Evolutionary conservation across 30 jellyfish, hydroid and myxozoan species (phyloP).

Genomic region (Aurelia sp.): DNA sequence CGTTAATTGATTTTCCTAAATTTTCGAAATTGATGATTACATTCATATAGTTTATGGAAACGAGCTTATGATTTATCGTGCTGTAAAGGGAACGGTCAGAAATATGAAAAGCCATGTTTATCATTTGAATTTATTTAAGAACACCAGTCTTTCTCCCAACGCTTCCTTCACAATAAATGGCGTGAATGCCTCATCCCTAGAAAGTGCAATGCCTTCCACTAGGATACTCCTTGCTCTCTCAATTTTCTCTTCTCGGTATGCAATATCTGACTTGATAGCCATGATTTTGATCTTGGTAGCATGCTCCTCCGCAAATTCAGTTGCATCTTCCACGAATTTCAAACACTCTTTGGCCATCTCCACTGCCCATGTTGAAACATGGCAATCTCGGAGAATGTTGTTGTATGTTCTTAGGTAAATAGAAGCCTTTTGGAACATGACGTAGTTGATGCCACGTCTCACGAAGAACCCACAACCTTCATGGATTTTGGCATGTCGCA

Average conservation of each 20-base stretch:
- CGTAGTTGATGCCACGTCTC: conserved; percentile 8
- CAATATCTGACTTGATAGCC: conserved; percentile 8
- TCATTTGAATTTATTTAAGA: no score
- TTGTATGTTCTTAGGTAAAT: not conserved
- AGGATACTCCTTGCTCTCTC: no score
- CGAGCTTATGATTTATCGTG: no score
- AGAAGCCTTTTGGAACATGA: conserved; percentile 11
- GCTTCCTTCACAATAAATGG: no score
- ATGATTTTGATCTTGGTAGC: not conserved
- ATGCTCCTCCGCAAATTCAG: not conserved
- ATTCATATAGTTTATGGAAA: no score
- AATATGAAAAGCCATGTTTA: no score
- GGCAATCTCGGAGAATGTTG: not conserved
- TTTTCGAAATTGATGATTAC: no score
- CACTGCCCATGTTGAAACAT: not conserved
- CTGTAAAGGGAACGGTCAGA: no score
- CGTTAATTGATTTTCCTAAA: no score
- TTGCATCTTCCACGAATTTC: conserved; percentile 4
- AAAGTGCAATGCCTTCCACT: no score
- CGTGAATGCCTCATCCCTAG: no score
- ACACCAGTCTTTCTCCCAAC: no score
- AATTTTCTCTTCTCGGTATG: not conserved
- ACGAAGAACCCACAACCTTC: conserved; percentile 21
- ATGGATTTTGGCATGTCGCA: conserved; percentile 17
- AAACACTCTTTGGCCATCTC: conserved; percentile 3